Evolutionary conservation across 1,140 invertebrate species (phyloP), one percentile per base, ranked within the genome.

Genomic region (Nasonia vitripennis): DNA sequence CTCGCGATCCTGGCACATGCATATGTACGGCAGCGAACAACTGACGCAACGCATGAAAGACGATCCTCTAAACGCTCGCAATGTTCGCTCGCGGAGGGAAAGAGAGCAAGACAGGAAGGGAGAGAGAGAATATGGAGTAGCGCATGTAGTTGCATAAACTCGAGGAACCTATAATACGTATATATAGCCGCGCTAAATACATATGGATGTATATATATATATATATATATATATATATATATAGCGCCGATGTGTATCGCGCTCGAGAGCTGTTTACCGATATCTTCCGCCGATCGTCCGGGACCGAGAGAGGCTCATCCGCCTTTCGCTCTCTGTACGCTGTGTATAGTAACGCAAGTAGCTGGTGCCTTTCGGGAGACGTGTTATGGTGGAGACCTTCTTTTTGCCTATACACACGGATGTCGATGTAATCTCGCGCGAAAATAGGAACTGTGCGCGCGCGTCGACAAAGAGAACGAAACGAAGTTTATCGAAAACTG

Each of bases 301-400:
- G 67, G 67, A 23, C 9, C 37, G 48, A 4, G 73, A 14, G 55
- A 7, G 4, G 34, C 74, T 78, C 83, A 79, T 84, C 77, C 83
- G 83, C 83, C 83, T 84, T 84, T 84, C 83, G 34, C 82, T 78
- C 82, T 12, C 37, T 23, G 68, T 41, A n/a, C n/a, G 17, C 55
- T 62, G 14, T 20, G 7, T 55, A 27, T 27, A 27, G 27, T 27
- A 55, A 55, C 5, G 4, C 1, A 55, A 51, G 10, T 55, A 55
- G 51, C 51, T 62, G 17, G 17, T 10, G 27, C 37, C 17, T 75
- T 75, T 75, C 37, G 41, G 73, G 12, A 71, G 23, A 27, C 5
- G 23, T 3, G 27, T 27, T 27, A 27, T 17, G 12, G 51, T 1
- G 14, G 51, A 3, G 51, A 2, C 51, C 41, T 14, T 55, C 51